Percentiles rank a stretch among this genome's conserved stretches.
Evolutionary conservation across 2,888 invertebrate genomes (phyloP).

Genomic region (Drosophila vallismaia): DNA sequence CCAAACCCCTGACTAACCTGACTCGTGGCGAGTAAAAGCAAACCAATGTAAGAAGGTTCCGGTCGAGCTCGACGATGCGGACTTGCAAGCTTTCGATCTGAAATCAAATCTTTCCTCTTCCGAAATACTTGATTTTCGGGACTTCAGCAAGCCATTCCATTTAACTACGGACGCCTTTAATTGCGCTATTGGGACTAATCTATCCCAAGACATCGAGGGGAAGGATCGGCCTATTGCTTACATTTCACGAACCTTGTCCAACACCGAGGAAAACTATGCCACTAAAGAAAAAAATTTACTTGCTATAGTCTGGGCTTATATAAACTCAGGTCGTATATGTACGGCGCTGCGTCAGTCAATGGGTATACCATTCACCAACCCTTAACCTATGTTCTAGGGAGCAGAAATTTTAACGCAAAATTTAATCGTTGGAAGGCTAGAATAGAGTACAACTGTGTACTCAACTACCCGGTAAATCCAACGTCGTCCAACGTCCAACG

Average conservation of each 20-base stretch:
- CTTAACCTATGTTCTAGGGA: conserved; percentile 1
- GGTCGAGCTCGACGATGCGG: conserved; percentile 19
- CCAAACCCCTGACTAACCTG: conserved; percentile 43
- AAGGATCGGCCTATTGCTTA: background rate
- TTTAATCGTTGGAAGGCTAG: background rate
- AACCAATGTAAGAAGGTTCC: conserved; percentile 30
- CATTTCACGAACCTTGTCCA: too few species aligned
- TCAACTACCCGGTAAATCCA: too few species aligned
- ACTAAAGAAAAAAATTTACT: too few species aligned
- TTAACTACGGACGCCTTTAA: too few species aligned
- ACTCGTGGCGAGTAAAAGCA: conserved; percentile 38
- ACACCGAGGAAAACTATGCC: too few species aligned
- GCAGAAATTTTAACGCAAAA: background rate
- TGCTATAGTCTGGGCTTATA: too few species aligned
- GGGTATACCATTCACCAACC: background rate
- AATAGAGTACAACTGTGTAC: background rate
- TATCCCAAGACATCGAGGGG: background rate
- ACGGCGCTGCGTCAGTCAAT: too few species aligned
- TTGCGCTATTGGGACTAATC: too few species aligned
- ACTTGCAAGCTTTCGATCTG: conserved; percentile 16
- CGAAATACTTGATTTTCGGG: conserved; percentile 22
- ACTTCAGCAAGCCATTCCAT: conserved; percentile 22
- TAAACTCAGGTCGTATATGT: too few species aligned
- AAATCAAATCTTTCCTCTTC: conserved; percentile 26
- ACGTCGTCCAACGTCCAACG: too few species aligned